Conservation (phyloP, 2,888 invertebrate genomes). For the Plagodis pulveraria region DNA sequence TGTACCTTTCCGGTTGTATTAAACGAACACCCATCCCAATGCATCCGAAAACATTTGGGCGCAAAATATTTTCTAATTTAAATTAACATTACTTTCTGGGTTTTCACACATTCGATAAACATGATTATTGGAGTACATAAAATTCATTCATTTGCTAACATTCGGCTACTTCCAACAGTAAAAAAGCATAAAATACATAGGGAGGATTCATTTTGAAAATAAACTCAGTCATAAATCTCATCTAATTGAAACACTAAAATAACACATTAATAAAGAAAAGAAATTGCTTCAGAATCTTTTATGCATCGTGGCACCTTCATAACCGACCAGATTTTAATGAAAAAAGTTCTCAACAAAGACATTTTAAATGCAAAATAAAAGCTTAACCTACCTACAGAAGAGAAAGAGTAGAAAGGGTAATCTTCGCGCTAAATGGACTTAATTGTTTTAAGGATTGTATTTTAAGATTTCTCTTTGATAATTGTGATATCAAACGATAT, state of each 20-base stretch:
- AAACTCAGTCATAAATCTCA: conserved; percentile 11
- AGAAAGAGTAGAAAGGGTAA: conserved; percentile 36
- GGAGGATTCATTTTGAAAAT: neutral
- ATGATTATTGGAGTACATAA: too few species aligned
- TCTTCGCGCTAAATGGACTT: conserved; percentile 41
- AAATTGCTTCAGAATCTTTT: conserved; percentile 53
- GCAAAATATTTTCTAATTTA: too few species aligned
- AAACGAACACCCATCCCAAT: too few species aligned
- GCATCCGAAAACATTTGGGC: too few species aligned
- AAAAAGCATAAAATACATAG: neutral
- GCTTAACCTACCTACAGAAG: conserved; percentile 29
- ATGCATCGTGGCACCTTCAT: conserved; percentile 58
- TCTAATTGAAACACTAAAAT: conserved; percentile 20
- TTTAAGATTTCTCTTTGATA: conserved; percentile 32
- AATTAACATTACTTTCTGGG: too few species aligned
- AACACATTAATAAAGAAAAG: conserved; percentile 33
- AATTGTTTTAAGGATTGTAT: conserved; percentile 42
- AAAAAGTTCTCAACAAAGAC: conserved; percentile 62
- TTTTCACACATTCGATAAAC: too few species aligned
- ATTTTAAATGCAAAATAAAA: conserved; percentile 66
- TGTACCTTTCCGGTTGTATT: too few species aligned
- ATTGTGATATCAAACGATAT: conserved; percentile 21
- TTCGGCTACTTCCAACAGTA: too few species aligned
- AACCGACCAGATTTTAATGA: conserved; percentile 65
- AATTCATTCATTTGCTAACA: too few species aligned